phyloP scores from a whole-genome alignment of 2,113 vertebrate genomes.

The Sylvietta virens region DNA sequence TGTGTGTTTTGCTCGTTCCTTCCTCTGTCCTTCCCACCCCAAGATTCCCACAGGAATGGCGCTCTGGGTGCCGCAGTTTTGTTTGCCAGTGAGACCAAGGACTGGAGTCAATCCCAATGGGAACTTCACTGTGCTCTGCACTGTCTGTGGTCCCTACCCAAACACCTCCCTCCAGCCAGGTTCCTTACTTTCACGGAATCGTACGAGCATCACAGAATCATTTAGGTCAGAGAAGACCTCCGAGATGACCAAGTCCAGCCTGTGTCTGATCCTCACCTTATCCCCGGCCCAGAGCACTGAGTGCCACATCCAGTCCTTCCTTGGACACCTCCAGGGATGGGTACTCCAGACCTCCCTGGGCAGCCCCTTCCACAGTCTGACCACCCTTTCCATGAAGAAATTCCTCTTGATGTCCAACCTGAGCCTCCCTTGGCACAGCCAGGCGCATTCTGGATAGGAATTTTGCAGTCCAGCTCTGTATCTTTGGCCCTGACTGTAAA shows the following conservation, averaged over 20 bases:
- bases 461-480: neutral
- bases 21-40: neutral
- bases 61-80: rapidly evolving
- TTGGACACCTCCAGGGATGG: neutral
- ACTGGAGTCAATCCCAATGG: rapidly evolving
- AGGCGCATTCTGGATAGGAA: neutral
- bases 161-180: neutral
- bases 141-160: neutral
- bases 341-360: neutral
- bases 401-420: neutral
- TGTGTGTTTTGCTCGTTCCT: neutral
- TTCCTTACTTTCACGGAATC: neutral
- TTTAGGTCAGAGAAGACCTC: neutral
- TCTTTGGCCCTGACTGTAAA: neutral
- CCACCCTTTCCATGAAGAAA: neutral
- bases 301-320: neutral
- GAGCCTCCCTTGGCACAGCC: neutral
- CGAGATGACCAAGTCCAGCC: neutral
- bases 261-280: neutral
- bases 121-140: rapidly evolving
- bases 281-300: neutral
- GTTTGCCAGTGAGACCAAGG: neutral
- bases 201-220: neutral
- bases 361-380: neutral
- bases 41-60: neutral